Base-by-base conservation (phyloP, 2,888 invertebrate species). In the Cephus runcator region DNA sequence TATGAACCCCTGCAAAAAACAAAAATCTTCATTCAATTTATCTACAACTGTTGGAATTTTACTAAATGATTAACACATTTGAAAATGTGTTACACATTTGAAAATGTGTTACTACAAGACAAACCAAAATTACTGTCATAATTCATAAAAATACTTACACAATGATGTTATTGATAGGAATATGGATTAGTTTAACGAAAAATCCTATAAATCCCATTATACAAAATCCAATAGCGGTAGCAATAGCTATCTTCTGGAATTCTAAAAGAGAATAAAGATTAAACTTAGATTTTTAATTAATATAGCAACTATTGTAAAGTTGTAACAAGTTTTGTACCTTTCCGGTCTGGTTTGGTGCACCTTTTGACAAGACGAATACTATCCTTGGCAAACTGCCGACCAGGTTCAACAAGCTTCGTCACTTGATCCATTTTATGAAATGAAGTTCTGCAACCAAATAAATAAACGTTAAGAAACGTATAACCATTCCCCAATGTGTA, bases 151-250 rank as follows among this genome's bases (percentile, higher is more conserved):
- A 94, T 91, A 97, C 97, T 92, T 96, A 97, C 91, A 98, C 97
- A 92, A 97, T 97, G 91, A 98, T 97, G 92, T 97, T 97, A 93
- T 98, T 98, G 93, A 99, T 99, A 84, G 99, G 99, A 92, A 99
- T 99, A 92, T 99, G 99, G 92, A 99, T 99, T 87, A 99, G 94
- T 93, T 99, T 99, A 69, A 99, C 99, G 88, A 99, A 99, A 94
- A 99, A 99, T 87, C 99, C 99, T 91, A 99, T 99, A 93, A 99
- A 99, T 79, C 99, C 99, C 99, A 99, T 99, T 92, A 99, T 99
- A 92, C 98, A 98, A 94, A 99, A 99, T 79, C 99, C 99, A 90
- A 99, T 98, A 6, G 99, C 99, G 80, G 99, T 99, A 78, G 99
- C 99, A 87, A 99, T 97, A 35, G 99, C 99, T 89, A 99, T 99